phyloP scores from a whole-genome alignment of 2,888 invertebrate genomes.

The Julus scanicus region DNA sequence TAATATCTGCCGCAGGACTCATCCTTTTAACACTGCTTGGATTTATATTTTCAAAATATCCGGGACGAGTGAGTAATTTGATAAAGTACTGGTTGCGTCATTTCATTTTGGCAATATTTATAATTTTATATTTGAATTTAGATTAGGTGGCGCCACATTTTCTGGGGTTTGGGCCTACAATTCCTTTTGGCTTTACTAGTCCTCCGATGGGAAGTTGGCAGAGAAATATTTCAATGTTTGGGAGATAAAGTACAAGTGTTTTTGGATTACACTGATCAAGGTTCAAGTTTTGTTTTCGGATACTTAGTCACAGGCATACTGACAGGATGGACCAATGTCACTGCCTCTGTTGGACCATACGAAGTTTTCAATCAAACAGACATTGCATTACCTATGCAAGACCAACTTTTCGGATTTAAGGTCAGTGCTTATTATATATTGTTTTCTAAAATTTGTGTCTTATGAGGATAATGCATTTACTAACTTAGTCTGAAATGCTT shows the following conservation, averaged over 20 bases:
- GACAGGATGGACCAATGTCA: constrained; percentile 66
- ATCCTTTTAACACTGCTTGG: constrained; percentile 73
- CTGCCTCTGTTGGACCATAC: not conserved
- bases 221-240: constrained; percentile 76
- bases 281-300: constrained; percentile 88
- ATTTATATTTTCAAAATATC: constrained; percentile 74
- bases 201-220: constrained; percentile 84
- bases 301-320: constrained; percentile 61
- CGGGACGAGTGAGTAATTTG: constrained; percentile 67
- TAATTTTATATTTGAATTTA: constrained; percentile 63
- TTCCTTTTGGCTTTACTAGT: constrained; percentile 85
- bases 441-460: too few relatives aligned
- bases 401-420: constrained; percentile 84
- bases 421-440: constrained; percentile 67
- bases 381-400: constrained; percentile 53
- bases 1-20: constrained; percentile 78
- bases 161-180: constrained; percentile 84
- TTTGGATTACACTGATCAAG: constrained; percentile 80
- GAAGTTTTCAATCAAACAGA: not conserved
- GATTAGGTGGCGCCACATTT: constrained; percentile 82
- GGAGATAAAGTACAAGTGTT: constrained; percentile 79
- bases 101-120: not conserved
- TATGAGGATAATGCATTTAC: not conserved
- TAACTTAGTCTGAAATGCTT: too few relatives aligned
- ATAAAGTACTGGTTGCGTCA: not conserved